Conservation (phyloP, 2,113 vertebrate genomes). For the Phrynosoma blainvillii region DNA sequence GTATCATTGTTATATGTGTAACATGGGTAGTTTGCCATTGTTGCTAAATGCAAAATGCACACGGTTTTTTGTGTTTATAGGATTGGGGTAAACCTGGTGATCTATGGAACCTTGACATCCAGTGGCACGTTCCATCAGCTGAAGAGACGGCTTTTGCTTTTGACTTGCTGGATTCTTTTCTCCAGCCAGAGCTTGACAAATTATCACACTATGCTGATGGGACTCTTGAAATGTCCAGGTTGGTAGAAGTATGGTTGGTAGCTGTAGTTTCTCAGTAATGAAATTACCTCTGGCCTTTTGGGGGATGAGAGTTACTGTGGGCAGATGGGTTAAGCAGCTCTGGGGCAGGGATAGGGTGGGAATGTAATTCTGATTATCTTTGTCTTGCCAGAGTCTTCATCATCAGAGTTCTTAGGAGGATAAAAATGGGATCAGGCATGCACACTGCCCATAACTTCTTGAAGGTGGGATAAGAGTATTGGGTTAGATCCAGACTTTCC, state of each 20-base stretch:
- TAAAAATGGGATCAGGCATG: neutral
- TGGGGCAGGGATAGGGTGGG: too few species aligned
- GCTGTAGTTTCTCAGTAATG: neutral
- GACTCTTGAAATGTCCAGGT: constrained; percentile 92
- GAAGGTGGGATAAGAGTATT: neutral
- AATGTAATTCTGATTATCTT: neutral
- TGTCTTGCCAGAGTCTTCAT: neutral
- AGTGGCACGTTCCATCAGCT: constrained; percentile 92
- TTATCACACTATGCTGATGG: constrained; percentile 86
- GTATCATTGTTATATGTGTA: neutral
- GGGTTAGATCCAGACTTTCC: neutral
- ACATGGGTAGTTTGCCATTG: neutral
- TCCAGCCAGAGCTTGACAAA: constrained; percentile 90
- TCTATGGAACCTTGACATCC: constrained; percentile 92
- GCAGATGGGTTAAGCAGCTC: neutral
- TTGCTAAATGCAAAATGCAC: constrained; percentile 6
- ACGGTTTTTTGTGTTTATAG: constrained; percentile 68
- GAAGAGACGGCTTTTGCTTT: constrained; percentile 89
- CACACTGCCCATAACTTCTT: neutral
- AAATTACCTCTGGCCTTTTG: neutral
- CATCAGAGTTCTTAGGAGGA: neutral
- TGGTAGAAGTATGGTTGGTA: constrained; percentile 26
- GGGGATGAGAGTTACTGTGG: neutral
- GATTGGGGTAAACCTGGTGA: constrained; percentile 98
- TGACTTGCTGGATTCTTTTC: constrained; percentile 90